Evolutionary conservation across 2,113 vertebrate genomes (phyloP).

Genomic region (Miniopterus natalensis): DNA sequence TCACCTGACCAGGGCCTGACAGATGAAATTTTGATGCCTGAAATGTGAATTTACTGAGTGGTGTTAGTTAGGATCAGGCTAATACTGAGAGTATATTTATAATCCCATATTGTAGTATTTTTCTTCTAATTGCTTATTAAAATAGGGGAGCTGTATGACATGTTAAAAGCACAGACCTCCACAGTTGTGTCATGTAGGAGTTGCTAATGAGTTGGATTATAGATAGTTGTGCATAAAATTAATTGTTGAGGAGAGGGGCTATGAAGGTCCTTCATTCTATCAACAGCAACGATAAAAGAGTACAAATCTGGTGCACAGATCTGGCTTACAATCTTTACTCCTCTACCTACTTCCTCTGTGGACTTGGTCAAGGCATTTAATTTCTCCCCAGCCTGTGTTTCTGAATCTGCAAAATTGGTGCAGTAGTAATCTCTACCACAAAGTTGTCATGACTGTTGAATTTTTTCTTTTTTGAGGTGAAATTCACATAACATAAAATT

Average conservation of each 20-base stretch:
- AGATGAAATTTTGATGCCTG: not conserved
- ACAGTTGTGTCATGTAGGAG: not conserved
- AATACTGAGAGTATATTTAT: not conserved
- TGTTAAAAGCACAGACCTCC: not conserved
- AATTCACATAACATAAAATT: not conserved
- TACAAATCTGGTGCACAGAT: not conserved
- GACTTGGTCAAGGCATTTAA: not conserved
- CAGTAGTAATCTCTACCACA: not conserved
- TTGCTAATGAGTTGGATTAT: not conserved
- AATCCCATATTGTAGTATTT: not conserved
- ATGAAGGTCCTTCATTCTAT: not conserved
- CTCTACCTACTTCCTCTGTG: not conserved
- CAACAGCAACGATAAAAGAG: not conserved
- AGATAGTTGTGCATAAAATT: not conserved
- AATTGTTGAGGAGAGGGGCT: not conserved
- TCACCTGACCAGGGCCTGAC: not conserved
- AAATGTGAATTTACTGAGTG: not conserved
- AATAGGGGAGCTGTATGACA: not conserved
- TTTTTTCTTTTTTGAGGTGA: conserved; percentile 31
- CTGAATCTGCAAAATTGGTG: not conserved
- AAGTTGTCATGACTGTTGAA: not conserved
- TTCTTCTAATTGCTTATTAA: conserved; percentile 45
- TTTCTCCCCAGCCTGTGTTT: not conserved
- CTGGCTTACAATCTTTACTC: not conserved
- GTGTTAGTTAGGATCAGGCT: not conserved